phyloP scores from a whole-genome alignment of 2,888 invertebrate species.

The Habrosyne pyritoides region DNA sequence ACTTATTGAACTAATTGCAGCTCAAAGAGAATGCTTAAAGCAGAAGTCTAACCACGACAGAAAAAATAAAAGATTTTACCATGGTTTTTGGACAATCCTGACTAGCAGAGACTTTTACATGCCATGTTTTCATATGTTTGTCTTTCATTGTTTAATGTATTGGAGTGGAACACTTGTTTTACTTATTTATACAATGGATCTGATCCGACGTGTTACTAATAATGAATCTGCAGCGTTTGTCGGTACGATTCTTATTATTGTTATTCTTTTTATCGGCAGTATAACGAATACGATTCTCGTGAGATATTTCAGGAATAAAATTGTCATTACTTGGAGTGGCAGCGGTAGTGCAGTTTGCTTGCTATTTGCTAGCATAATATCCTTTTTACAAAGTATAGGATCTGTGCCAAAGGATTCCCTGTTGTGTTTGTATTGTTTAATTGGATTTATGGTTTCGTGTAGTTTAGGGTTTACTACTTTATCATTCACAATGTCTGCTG shows the following conservation, averaged over 20 bases:
- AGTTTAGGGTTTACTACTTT: conserved; percentile 20
- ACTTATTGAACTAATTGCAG: background rate
- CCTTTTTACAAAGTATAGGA: conserved; percentile 17
- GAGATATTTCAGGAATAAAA: conserved; percentile 18
- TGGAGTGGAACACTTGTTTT: conserved; percentile 24
- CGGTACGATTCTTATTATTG: conserved; percentile 18
- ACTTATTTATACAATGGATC: conserved; percentile 21
- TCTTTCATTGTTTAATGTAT: conserved; percentile 16
- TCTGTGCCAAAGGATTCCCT: conserved; percentile 17
- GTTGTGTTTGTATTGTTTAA: conserved; percentile 19
- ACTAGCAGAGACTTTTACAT: conserved; percentile 18
- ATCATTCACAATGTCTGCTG: conserved; percentile 17
- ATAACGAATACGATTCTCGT: conserved; percentile 15
- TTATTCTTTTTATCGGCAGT: conserved; percentile 13
- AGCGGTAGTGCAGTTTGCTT: conserved; percentile 13
- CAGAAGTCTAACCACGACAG: background rate
- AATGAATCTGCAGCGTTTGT: conserved; percentile 15
- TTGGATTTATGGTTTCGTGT: conserved; percentile 16
- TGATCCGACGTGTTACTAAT: conserved; percentile 15
- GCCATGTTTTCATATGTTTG: conserved; percentile 20
- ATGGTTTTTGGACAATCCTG: conserved; percentile 5
- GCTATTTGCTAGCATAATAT: conserved; percentile 11
- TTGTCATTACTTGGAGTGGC: conserved; percentile 17
- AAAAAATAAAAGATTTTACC: background rate
- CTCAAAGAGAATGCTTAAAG: background rate